Base-by-base conservation (phyloP, 2,113 vertebrate species). In the Tachysurus vachellii region DNA sequence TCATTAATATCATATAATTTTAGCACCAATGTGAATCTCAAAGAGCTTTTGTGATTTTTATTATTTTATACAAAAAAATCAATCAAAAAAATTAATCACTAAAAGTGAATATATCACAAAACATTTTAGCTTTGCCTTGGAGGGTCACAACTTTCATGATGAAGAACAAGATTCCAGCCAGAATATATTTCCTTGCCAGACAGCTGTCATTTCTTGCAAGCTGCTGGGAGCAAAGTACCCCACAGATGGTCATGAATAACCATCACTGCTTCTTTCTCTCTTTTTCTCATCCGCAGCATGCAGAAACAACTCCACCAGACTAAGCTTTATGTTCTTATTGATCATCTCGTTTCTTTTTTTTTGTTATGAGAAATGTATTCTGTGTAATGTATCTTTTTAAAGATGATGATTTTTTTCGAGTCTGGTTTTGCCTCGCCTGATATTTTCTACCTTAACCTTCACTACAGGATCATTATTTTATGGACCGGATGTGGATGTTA, bases 191-290 rank as follows among this genome's bases (percentile, higher is more conserved):
- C 70, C 19, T 70, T 85, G 68, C 50, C 59, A 87, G 57, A 75
- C 83, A 80, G 54, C 66, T 77, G 71, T 87, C 85, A 77, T 79
- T 77, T 77, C 26, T 56, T 82, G 19, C 85, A 68, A 73, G 68
- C 59, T 79, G 31, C 85, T 66, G 50, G 71, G 56, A 68, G 56
- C 54, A 23, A 81, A 76, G 50, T 82, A 42, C n/a, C 53, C 70
- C 68, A 82, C 59, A 87, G 53, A 85, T 73, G 84, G 44, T 36
- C 28, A 82, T 80, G 64, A 86, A 89, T 88, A 83, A 83, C 81
- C 76, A 80, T 79, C 19, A 73, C 31, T 44, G 64, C 71, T 71
- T 50, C 53, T 50, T 36, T 62, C 75, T 6, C 59, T 86, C 66
- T 76, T 9, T 82, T 53, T 77, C 50, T 77, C 42, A 75, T 87